Conservation (phyloP, 2,888 invertebrate species). For the Stegophylla sp. region DNA sequence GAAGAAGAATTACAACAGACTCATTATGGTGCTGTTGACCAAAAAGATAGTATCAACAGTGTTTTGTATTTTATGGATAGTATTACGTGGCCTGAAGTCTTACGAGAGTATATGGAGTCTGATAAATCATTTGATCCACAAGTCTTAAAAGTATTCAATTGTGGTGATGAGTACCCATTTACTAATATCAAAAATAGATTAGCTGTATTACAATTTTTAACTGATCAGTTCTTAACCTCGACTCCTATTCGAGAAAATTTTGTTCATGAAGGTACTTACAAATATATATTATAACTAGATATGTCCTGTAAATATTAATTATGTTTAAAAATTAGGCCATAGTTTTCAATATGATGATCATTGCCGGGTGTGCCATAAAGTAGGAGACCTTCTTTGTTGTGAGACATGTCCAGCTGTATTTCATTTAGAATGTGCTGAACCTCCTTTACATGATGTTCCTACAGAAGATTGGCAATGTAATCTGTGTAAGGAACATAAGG, state of each 20-base stretch:
- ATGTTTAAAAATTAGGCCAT: constrained; percentile 66
- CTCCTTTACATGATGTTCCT: constrained; percentile 90
- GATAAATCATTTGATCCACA: constrained; percentile 80
- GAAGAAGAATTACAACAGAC: constrained; percentile 95
- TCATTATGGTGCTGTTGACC: constrained; percentile 94
- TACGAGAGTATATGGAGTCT: constrained; percentile 89
- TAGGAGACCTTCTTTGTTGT: constrained; percentile 94
- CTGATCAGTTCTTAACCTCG: constrained; percentile 92
- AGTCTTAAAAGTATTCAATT: constrained; percentile 74
- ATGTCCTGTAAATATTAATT: neutral
- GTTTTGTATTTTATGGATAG: constrained; percentile 90
- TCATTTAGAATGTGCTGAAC: constrained; percentile 95
- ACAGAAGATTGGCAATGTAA: constrained; percentile 98
- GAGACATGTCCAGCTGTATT: constrained; percentile 98
- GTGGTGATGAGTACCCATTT: constrained; percentile 84
- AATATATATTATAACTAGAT: constrained; percentile 8
- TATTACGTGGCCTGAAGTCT: constrained; percentile 95
- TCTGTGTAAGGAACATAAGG: constrained; percentile 89
- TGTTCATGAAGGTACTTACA: constrained; percentile 80
- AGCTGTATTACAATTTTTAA: constrained; percentile 85
- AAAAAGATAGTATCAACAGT: constrained; percentile 96
- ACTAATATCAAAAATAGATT: constrained; percentile 79
- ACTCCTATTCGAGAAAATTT: constrained; percentile 93
- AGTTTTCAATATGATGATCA: constrained; percentile 92
- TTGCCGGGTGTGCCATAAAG: constrained; percentile 87